Evolutionary conservation across 2,888 invertebrate genomes (phyloP), one percentile per base, ranked within the genome.

Genomic region (Cosmorhoe ocellata): DNA sequence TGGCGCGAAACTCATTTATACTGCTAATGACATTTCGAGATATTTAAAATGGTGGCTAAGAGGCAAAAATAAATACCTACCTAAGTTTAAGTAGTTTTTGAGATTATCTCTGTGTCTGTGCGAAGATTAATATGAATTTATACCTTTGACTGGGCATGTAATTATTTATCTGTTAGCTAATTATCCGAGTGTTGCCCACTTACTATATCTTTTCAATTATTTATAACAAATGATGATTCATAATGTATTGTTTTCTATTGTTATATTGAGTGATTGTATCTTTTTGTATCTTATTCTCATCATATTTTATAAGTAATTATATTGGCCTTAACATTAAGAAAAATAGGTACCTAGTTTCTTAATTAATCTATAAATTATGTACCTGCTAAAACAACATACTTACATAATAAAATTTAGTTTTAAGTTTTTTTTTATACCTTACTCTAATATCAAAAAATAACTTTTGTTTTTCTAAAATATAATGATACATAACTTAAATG

Each of bases 1-100:
- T 84, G 85, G 83, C 85, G 86, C 82, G 81, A 81, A 84, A 79
- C 76, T 81, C 84, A 85, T 85, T 85, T 84, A 83, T 78, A 76
- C 66, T 63, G 76, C 81, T 87, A 86, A 87, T 86, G 87, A 86
- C 87, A 85, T 79, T 81, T 80, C 54, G 76, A 78, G 79, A 81
- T 79, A 76, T 79, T 70, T 75, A 84, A 84, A 81, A 84, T 78
- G 81, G 77, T 77, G 74, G 70, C 56, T 75, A 75, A 79, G 69
- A 58, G 66, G 64, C 59, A 71, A 70, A 73, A 71, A 71, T 18
- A 18, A 18, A 58, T 62, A 66, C 4, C 18, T 18, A 18, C 4
- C 2, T 18, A 18, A 18, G 63, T 67, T 70, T n/a, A n/a, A n/a
- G 64, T 68, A 71, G 67, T 73, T 71, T 70, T 71, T 64, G 41